Evolutionary conservation across 2,888 invertebrate genomes (phyloP).

Genomic region (Habrosyne pyritoides): DNA sequence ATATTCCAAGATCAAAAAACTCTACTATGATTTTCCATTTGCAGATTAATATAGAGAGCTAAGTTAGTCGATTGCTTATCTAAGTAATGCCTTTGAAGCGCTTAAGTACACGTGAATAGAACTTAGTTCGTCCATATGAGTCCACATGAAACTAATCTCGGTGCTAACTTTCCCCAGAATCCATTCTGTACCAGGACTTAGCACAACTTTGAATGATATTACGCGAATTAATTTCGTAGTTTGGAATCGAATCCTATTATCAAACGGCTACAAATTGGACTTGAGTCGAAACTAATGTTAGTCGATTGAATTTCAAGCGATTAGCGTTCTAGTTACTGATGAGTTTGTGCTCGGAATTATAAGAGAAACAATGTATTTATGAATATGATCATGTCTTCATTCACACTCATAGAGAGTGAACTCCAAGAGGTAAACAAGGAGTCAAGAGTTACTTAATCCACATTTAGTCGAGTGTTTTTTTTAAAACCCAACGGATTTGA

Average conservation of each 20-base stretch:
- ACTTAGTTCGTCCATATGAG: neutral
- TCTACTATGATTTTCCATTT: neutral
- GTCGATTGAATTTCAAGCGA: neutral
- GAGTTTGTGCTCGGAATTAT: slow-evolving; percentile 12
- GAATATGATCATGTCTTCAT: too few species aligned
- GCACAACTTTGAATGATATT: slow-evolving; percentile 46
- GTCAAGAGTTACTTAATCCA: too few species aligned
- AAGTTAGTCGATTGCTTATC: neutral
- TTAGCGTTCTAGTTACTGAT: neutral
- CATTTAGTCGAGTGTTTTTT: too few species aligned
- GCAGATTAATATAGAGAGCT: neutral
- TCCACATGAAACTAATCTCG: slow-evolving; percentile 7
- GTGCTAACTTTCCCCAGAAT: slow-evolving; percentile 19
- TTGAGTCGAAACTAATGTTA: slow-evolving; percentile 30
- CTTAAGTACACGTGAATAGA: slow-evolving; percentile 7
- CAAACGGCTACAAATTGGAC: slow-evolving; percentile 49
- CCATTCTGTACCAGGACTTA: slow-evolving; percentile 35
- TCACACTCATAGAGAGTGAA: too few species aligned
- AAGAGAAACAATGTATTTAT: too few species aligned
- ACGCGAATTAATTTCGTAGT: slow-evolving; percentile 49
- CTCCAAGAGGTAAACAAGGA: too few species aligned
- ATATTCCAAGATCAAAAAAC: too few species aligned
- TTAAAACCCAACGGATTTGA: too few species aligned
- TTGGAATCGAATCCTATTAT: slow-evolving; percentile 48
- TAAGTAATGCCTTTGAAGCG: neutral